Conservation (phyloP, 35 echinoderm and acorn worm genomes). For the Ptychodera flava region DNA sequence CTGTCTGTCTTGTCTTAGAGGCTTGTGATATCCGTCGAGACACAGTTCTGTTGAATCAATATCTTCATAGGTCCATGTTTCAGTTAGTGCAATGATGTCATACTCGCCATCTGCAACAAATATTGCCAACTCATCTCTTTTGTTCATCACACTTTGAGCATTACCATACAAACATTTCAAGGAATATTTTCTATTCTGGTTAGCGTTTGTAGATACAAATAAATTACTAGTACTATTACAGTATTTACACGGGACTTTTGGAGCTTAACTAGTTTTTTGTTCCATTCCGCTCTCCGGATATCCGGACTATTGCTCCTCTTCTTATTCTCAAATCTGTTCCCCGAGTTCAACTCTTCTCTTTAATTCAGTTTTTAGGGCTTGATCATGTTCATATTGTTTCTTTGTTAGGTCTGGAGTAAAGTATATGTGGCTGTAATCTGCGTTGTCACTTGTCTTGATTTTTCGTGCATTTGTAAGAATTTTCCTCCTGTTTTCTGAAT, state of each 20-base stretch:
- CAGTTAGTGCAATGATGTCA: conserved; percentile 31
- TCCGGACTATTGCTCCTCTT: conserved; percentile 19
- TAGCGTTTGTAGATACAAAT: background rate
- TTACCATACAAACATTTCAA: conserved; percentile 23
- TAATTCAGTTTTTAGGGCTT: conserved; percentile 5
- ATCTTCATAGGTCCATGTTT: conserved; percentile 28
- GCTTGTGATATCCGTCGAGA: conserved; percentile 20
- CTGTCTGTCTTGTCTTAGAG: background rate
- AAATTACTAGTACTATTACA: no score
- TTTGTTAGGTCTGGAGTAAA: conserved; percentile 32
- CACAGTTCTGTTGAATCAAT: conserved; percentile 17
- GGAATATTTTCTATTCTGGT: conserved; percentile 7
- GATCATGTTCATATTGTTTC: conserved; percentile 10
- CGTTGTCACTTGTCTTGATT: background rate
- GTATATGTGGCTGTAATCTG: conserved; percentile 1
- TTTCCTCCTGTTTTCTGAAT: background rate
- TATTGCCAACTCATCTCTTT: conserved; percentile 16
- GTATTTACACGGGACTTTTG: background rate
- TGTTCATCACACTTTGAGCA: conserved; percentile 31
- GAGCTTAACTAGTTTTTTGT: conserved; percentile 13
- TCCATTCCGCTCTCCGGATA: background rate
- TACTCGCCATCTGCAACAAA: conserved; percentile 15
- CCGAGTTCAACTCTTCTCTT: conserved; percentile 4
- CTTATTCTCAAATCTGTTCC: conserved; percentile 31
- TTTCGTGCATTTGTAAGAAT: background rate